Evolutionary conservation across 2,888 invertebrate genomes (phyloP).

Genomic region (Smittia aterrima): DNA sequence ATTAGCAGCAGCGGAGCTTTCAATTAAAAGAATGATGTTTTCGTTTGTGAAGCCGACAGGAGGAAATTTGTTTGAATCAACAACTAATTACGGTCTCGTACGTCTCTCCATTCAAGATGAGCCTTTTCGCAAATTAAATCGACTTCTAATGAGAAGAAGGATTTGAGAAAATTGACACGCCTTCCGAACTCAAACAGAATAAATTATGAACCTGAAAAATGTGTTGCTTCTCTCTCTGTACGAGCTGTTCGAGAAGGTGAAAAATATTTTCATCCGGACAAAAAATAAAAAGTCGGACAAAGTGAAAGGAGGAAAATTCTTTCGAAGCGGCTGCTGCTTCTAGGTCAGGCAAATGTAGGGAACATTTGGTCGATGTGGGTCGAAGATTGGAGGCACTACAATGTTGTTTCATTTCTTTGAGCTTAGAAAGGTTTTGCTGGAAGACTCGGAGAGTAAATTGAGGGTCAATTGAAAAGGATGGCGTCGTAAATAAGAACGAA

Average conservation of each 20-base stretch:
- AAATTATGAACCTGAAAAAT: slow-evolving; percentile 7
- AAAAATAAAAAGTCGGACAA: background rate
- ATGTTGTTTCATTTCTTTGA: background rate
- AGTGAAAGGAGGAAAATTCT: background rate
- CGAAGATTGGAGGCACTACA: background rate
- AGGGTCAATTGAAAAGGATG: background rate
- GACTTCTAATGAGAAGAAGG: slow-evolving; percentile 1
- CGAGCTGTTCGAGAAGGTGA: background rate
- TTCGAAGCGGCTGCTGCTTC: background rate
- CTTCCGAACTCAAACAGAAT: background rate
- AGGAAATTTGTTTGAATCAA: background rate
- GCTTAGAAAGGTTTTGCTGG: background rate
- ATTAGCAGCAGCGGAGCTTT: background rate
- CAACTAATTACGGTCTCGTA: background rate
- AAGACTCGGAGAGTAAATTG: background rate
- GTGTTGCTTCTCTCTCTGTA: background rate
- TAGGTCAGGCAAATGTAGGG: background rate
- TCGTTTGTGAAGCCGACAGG: background rate
- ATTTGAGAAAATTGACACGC: background rate
- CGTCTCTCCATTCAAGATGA: background rate
- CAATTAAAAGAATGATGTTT: background rate
- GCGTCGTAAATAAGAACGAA: background rate
- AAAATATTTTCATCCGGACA: background rate
- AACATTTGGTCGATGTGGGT: background rate
- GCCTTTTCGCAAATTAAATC: background rate